These are phyloP conservation scores for cattle (Bos taurus) DNA, from an alignment of 2,113 vertebrate genomes.

Conservation along the genomic window ARS-UCD2.0 NC_037335.1:91396001-91396500, in stretches of 20 bases:
- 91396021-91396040: slow-evolving; percentile 74
- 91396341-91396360: slow-evolving; percentile 81
- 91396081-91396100: slow-evolving; percentile 76
- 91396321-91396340: slow-evolving; percentile 79
- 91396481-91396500: slow-evolving; percentile 79
- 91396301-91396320: slow-evolving; percentile 76
- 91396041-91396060: slow-evolving; percentile 69
- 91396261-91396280: slow-evolving; percentile 79
- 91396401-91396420: slow-evolving; percentile 68
- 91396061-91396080: slow-evolving; percentile 73
- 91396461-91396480: slow-evolving; percentile 82
- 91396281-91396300: slow-evolving; percentile 76
- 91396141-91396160: slow-evolving; percentile 63
- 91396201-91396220: slow-evolving; percentile 69
- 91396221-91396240: slow-evolving; percentile 73
- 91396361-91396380: slow-evolving; percentile 83
- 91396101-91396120: slow-evolving; percentile 76
- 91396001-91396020: slow-evolving; percentile 66
- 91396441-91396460: slow-evolving; percentile 84
- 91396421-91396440: slow-evolving; percentile 81
- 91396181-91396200: slow-evolving; percentile 58
- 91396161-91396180: slow-evolving; percentile 58
- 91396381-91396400: slow-evolving; percentile 84
- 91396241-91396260: slow-evolving; percentile 74
- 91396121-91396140: slow-evolving; percentile 71